Evolutionary conservation across 2,888 invertebrate species (phyloP).

Genomic region (Brachyopa scutellaris): DNA sequence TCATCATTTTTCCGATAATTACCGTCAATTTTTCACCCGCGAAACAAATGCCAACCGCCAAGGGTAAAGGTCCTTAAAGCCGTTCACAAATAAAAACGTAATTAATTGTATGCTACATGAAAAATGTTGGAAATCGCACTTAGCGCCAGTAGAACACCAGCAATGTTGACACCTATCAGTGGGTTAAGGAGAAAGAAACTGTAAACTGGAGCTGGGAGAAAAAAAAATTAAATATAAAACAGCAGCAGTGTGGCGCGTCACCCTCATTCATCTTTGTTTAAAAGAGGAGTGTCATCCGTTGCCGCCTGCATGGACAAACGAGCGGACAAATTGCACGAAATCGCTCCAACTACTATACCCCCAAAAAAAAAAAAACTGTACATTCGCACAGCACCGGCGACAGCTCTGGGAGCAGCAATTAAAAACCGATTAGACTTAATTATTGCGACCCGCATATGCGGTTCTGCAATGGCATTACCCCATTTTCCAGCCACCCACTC

Average conservation of each 20-base stretch:
- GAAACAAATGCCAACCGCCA: constrained; percentile 41
- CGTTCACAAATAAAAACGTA: constrained; percentile 62
- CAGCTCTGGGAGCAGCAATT: constrained; percentile 63
- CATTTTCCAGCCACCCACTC: not conserved
- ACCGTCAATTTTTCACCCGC: constrained; percentile 45
- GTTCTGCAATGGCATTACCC: constrained; percentile 25
- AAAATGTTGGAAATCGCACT: constrained; percentile 55
- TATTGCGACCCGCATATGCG: constrained; percentile 66
- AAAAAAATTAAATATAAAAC: constrained; percentile 13
- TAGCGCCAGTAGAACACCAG: constrained; percentile 21
- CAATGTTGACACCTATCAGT: constrained; percentile 63
- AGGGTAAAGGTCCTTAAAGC: constrained; percentile 45
- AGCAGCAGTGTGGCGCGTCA: constrained; percentile 51
- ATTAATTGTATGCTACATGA: constrained; percentile 66
- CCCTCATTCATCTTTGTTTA: constrained; percentile 70
- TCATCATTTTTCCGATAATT: constrained; percentile 64
- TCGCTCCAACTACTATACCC: constrained; percentile 13
- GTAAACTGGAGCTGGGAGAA: not conserved
- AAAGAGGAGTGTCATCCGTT: constrained; percentile 68
- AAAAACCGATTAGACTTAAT: constrained; percentile 72
- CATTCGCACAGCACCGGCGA: constrained; percentile 12
- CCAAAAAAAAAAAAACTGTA: too few relatives aligned
- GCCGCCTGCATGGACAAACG: constrained; percentile 67
- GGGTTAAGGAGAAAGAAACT: not conserved
- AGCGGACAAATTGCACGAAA: constrained; percentile 65